phyloP scores from a whole-genome alignment of 2,888 invertebrate species.

The Apotomis betuletana region DNA sequence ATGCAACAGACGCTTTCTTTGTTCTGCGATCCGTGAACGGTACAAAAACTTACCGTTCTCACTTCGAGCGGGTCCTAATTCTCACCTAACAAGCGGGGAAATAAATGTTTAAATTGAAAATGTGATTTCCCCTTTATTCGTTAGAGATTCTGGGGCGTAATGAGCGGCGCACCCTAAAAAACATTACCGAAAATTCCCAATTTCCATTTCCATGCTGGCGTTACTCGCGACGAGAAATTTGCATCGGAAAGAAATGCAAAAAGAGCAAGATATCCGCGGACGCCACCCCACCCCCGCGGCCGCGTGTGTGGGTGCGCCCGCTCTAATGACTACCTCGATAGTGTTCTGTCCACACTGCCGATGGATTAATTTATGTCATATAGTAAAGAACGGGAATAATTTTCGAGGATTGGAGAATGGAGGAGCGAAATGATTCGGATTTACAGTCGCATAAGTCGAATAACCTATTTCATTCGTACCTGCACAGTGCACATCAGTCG shows the following conservation, averaged over 20 bases:
- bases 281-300: constrained; percentile 44
- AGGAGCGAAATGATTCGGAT: background rate
- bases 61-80: constrained; percentile 17
- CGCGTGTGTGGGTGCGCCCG: constrained; percentile 22
- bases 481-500: too few relatives aligned
- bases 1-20: constrained; percentile 42
- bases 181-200: constrained; percentile 70
- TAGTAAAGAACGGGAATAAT: constrained; percentile 14
- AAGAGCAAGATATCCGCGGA: constrained; percentile 60
- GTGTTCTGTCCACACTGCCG: constrained; percentile 33
- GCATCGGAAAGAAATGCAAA: constrained; percentile 77
- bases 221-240: constrained; percentile 65
- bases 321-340: constrained; percentile 39
- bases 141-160: constrained; percentile 35
- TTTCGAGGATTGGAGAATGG: background rate
- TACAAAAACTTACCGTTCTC: constrained; percentile 18
- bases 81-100: constrained; percentile 22
- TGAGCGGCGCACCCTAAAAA: constrained; percentile 47
- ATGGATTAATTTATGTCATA: constrained; percentile 34
- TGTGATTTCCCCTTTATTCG: constrained; percentile 29
- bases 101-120: constrained; percentile 35
- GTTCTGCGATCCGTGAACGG: constrained; percentile 25
- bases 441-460: too few relatives aligned
- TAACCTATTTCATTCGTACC: too few relatives aligned
- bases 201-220: constrained; percentile 63